Conservation (phyloP, 2,113 vertebrate species). For the Bubalus kerabau region DNA sequence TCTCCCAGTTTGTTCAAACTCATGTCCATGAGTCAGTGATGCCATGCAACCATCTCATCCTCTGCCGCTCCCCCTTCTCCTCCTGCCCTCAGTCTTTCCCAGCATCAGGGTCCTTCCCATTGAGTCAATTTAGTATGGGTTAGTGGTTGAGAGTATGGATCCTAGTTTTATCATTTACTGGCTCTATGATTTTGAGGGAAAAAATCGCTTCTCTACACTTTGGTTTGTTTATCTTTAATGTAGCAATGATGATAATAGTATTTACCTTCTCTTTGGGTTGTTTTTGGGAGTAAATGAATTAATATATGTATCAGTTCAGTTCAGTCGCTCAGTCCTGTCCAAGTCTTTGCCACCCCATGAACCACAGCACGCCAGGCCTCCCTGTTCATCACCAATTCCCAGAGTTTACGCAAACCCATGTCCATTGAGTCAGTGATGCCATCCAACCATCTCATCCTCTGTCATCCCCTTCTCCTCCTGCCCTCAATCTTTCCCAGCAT, state of each 20-base stretch:
- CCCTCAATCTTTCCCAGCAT: too few species aligned
- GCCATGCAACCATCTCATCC: not conserved
- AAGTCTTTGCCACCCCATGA: not conserved
- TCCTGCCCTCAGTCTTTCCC: not conserved
- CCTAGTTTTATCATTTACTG: not conserved
- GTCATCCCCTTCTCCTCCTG: too few species aligned
- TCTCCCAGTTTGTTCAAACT: not conserved
- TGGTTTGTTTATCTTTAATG: not conserved
- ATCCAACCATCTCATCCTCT: too few species aligned
- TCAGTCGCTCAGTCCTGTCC: not conserved
- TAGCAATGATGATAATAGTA: not conserved
- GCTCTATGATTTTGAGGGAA: not conserved
- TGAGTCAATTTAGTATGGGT: not conserved
- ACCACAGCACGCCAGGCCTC: not conserved
- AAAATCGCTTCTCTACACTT: not conserved
- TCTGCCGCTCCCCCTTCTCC: not conserved
- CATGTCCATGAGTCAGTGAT: not conserved
- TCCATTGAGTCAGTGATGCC: too few species aligned
- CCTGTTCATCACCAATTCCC: too few species aligned
- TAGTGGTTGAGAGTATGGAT: not conserved
- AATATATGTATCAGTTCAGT: not conserved
- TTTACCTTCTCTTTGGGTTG: not conserved
- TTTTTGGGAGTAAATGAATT: not conserved
- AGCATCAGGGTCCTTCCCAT: not conserved
- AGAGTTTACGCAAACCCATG: too few species aligned